These are phyloP conservation scores for Lampris incognitus DNA, from an alignment of 2,113 vertebrate species.

Conservation along the genomic window DNA sequence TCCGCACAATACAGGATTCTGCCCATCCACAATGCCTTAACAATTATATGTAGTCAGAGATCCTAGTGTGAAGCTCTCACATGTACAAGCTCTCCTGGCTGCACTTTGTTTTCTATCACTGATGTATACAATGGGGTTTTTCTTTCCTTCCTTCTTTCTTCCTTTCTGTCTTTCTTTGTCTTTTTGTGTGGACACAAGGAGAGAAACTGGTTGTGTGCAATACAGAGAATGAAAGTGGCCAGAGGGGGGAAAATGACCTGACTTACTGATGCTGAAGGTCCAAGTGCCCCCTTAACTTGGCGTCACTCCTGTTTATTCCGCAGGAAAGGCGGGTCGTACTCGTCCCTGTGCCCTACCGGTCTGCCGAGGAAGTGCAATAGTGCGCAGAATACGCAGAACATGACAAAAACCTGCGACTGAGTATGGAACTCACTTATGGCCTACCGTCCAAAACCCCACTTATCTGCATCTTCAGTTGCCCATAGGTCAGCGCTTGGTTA, in stretches of 20 bases:
- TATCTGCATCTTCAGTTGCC: too few species aligned
- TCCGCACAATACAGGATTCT: neutral
- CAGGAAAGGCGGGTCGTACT: too few species aligned
- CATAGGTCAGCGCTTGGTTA: too few species aligned
- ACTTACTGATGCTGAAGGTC: too few species aligned
- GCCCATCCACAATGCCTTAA: conserved; percentile 62
- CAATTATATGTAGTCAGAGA: conserved; percentile 24
- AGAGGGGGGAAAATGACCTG: neutral
- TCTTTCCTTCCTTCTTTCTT: conserved; percentile 1
- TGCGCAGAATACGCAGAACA: too few species aligned
- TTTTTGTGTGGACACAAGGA: neutral
- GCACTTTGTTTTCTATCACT: conserved; percentile 19
- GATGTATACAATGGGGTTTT: conserved; percentile 7
- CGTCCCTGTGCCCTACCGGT: too few species aligned
- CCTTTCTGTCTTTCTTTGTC: conserved; percentile 5
- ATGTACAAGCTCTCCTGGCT: conserved; percentile 38
- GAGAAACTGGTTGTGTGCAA: conserved; percentile 19
- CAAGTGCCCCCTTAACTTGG: too few species aligned
- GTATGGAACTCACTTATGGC: too few species aligned
- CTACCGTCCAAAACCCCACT: too few species aligned
- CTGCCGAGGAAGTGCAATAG: too few species aligned
- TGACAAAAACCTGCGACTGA: too few species aligned
- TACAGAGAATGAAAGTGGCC: neutral
- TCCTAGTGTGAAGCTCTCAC: conserved; percentile 53
- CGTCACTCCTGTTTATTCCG: too few species aligned